Evolutionary conservation across 2,888 invertebrate species (phyloP), one percentile per base, ranked within the genome.

Genomic region (Phaedon cochleariae): DNA sequence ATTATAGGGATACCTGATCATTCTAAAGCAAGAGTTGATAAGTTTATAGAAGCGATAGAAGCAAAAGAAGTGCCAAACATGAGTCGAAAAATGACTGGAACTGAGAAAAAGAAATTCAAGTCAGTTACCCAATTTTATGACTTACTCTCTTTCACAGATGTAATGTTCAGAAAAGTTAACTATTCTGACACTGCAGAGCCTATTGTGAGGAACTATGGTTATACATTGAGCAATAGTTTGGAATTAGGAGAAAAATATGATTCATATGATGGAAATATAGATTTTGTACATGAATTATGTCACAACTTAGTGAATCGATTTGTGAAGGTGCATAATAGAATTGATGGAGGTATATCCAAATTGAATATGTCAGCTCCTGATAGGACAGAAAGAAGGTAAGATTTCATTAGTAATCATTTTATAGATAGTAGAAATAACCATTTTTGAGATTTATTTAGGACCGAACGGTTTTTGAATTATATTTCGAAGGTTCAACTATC

Each of bases 201-300:
- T 3, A 70, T 77, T 15, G 71, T 79, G n/a, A 74, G 79, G 69
- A 71, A 77, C 22, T 75, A 75, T 65, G 62, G 76, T n/a, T 45
- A 67, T 7, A 75, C 77, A 60, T 58, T 76, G 18, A 81, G 81
- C 63, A 82, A 85, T 26, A 84, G 83, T 74, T 74, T 85, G 49
- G 84, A 84, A 45, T 67, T 84, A 12, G 63, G 67, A 2, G 84
- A 85, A 73, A 78, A 80, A 54, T 72, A 68, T 46, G 70, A 70
- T 18, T 58, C 71, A 26, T 83, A 82, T 67, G 76, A 75, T 26
- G 73, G 65, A 41, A 72, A 74, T 48, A 59, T 68, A 3, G 70
- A 72, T 52, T 74, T 81, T 15, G 73, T 78, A 12, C 62, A 68
- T 4, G 84, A 85, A 54, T 78, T 85, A 15, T 75, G 77, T 5